Base-by-base conservation (phyloP, 2,888 invertebrate species). In the Drosophila leonis region DNA sequence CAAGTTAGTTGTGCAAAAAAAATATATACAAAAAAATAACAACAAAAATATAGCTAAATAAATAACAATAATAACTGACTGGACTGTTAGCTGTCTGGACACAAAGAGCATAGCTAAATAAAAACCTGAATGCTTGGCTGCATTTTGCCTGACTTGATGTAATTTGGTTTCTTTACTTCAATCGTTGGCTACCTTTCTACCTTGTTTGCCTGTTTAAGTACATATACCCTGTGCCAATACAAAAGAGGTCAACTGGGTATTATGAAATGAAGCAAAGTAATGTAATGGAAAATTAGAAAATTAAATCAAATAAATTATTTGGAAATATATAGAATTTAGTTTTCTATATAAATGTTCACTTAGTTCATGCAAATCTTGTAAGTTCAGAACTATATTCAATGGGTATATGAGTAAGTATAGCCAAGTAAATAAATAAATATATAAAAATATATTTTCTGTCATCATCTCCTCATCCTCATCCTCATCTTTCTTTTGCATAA, bases 141-240 rank as follows among this genome's bases (percentile, higher is more conserved):
- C 87, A 82, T 87, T 83, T 86, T 79, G 82, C 82, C 83, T 86
- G 87, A 78, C 74, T 83, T 86, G 72, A 82, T 86, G 84, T 86
- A 84, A 84, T 84, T 83, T 86, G 57, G 78, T 78, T 81, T 66
- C 75, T 71, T 72, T 72, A 51, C 71, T 55, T 80, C 59, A 67
- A 33, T 48, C 72, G 75, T 60, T 61, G 68, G 56, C 59, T 63
- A 60, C 62, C 69, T 49, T 33, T 49, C 49, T 33, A 18, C 31
- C 49, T 66, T 67, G 33, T 51, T 69, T 56, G 66, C 41, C 70
- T 57, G 64, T 41, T 41, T 72, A 44, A n/a, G n/a, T n/a, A n/a
- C 55, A 24, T 56, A 67, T 65, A 57, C 62, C 56, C 49, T 68
- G 27, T 39, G 33, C 18, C 13, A 15, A n/a, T 8, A 5, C 13